A percentile compares a stretch with the other conserved stretches of the same genome.
Conservation (phyloP, 1,140 invertebrate genomes). For the Mizuhopecten yessoensis region DNA sequence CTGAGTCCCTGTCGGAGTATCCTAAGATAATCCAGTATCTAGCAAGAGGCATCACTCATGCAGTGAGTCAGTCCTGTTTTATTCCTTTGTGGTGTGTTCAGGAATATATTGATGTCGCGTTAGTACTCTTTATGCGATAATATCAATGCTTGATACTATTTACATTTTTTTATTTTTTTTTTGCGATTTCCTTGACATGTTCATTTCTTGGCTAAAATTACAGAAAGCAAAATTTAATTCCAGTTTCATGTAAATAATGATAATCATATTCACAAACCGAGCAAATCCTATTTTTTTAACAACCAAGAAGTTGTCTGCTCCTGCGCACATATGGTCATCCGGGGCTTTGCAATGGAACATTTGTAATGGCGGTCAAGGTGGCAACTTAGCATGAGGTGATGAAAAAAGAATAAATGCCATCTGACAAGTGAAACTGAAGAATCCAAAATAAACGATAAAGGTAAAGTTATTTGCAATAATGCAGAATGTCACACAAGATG, state of each 20-base stretch:
- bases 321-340: constrained; percentile 79
- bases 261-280: constrained; percentile 4
- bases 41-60: too few species aligned
- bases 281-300: constrained; percentile 35
- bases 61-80: too few species aligned
- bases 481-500: constrained; percentile 93
- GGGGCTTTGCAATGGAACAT: constrained; percentile 77
- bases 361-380: constrained; percentile 83
- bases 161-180: too few species aligned
- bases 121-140: too few species aligned
- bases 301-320: constrained; percentile 69
- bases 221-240: background rate
- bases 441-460: background rate
- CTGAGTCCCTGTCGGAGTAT: too few species aligned
- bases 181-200: too few species aligned
- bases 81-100: too few species aligned
- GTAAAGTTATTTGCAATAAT: constrained; percentile 85
- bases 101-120: too few species aligned
- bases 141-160: too few species aligned
- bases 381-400: constrained; percentile 75
- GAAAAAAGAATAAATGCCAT: constrained; percentile 61
- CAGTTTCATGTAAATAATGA: constrained; percentile 4
- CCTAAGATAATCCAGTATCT: too few species aligned
- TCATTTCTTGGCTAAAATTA: too few species aligned
- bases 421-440: constrained; percentile 42